Percentiles rank a stretch among this genome's conserved stretches.
Conservation (phyloP, 2,797 vertebrate species). For the Pseudochaenichthys georgianus region DNA sequence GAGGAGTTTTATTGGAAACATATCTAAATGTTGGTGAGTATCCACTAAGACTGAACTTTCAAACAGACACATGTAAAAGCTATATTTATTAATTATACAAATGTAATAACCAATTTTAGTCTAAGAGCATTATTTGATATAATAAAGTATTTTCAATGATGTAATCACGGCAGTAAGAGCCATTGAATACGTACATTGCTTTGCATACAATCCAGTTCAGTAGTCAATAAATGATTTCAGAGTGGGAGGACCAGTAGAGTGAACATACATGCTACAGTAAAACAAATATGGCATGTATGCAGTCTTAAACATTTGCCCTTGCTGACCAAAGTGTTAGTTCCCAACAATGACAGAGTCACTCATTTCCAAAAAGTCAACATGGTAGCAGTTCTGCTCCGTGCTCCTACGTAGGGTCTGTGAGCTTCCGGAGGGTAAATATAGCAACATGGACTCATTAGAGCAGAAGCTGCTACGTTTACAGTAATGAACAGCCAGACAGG, state of each 20-base stretch:
- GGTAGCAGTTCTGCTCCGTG: constrained; percentile 15
- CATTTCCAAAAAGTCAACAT: constrained; percentile 62
- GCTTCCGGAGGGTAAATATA: constrained; percentile 43
- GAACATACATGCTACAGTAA: not conserved
- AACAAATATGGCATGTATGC: not conserved
- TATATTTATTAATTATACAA: not conserved
- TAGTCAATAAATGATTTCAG: not conserved
- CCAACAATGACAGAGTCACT: constrained; percentile 64
- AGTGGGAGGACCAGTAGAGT: not conserved
- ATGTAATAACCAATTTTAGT: not conserved
- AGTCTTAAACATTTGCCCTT: constrained; percentile 2
- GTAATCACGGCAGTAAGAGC: not conserved
- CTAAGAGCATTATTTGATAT: not conserved
- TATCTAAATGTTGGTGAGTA: not conserved
- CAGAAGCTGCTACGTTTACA: constrained; percentile 28
- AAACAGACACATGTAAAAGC: not conserved
- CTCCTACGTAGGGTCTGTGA: constrained; percentile 21
- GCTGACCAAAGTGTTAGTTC: constrained; percentile 44
- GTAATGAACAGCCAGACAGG: constrained; percentile 63
- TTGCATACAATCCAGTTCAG: not conserved
- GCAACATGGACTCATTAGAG: constrained; percentile 59
- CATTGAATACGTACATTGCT: not conserved
- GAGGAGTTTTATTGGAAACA: constrained; percentile 4
- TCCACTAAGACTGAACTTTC: not conserved
- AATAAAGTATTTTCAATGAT: not conserved